Percentiles rank a stretch among this genome's conserved stretches.
These are phyloP conservation scores for Myripristis jacobus DNA, from an alignment of 2,797 vertebrate species.

Conservation along the genomic window DNA sequence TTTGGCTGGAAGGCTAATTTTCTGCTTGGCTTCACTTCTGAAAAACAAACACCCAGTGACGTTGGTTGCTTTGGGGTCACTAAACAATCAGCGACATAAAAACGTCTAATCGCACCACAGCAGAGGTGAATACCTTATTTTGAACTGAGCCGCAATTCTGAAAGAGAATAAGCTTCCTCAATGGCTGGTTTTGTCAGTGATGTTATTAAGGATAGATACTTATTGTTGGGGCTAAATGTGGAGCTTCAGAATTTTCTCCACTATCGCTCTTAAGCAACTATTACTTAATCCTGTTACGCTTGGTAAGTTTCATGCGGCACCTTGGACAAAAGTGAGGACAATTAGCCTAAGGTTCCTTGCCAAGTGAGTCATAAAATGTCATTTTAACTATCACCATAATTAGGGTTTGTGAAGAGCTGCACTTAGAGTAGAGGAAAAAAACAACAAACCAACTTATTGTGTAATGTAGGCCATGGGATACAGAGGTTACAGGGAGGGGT, in stretches of 20 bases:
- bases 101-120: neutral
- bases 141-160: neutral
- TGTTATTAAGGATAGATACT: neutral
- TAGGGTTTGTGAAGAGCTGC: conserved; percentile 27
- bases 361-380: conserved; percentile 48
- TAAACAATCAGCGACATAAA: conserved; percentile 45
- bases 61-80: conserved; percentile 50
- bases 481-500: conserved; percentile 59
- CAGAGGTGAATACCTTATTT: neutral
- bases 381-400: conserved; percentile 42
- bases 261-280: neutral
- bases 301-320: conserved; percentile 4
- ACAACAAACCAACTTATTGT: conserved; percentile 63
- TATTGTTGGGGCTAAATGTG: conserved; percentile 1
- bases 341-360: neutral
- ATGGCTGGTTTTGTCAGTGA: conserved; percentile 2
- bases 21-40: conserved; percentile 61
- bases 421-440: conserved; percentile 33
- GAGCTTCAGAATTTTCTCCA: conserved; percentile 13
- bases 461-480: conserved; percentile 57
- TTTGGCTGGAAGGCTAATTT: conserved; percentile 58
- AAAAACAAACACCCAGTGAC: conserved; percentile 58
- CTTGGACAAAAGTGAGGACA: conserved; percentile 21
- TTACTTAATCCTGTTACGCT: conserved; percentile 15
- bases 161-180: conserved; percentile 2